phyloP scores from a whole-genome alignment of 2,888 invertebrate genomes.

The Periphyllus acericola region DNA sequence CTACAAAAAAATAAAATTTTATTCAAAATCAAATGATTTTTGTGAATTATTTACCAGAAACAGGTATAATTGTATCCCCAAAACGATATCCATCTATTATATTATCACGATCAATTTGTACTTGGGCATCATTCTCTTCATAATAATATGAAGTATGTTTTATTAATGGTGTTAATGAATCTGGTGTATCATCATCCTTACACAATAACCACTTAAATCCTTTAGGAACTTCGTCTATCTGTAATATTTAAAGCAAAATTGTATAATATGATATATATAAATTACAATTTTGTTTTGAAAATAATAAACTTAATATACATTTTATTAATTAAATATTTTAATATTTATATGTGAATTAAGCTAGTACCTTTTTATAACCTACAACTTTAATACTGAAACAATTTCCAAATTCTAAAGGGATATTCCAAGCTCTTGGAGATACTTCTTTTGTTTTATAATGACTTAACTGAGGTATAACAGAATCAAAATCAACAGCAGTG shows the following conservation, averaged over 20 bases:
- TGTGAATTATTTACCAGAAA: slow-evolving; percentile 65
- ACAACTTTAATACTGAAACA: slow-evolving; percentile 43
- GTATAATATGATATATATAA: background rate
- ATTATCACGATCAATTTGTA: slow-evolving; percentile 49
- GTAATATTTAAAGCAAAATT: background rate
- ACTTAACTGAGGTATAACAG: slow-evolving; percentile 73
- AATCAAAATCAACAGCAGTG: slow-evolving; percentile 71
- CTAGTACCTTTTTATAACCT: slow-evolving; percentile 54
- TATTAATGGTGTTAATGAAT: slow-evolving; percentile 32
- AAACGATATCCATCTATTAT: slow-evolving; percentile 68
- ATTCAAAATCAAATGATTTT: background rate
- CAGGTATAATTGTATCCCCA: slow-evolving; percentile 73
- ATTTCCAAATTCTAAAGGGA: slow-evolving; percentile 68
- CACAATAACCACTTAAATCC: slow-evolving; percentile 40
- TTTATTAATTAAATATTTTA: background rate
- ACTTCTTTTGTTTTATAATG: slow-evolving; percentile 71
- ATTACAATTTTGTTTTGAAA: background rate
- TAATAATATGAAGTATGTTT: slow-evolving; percentile 64
- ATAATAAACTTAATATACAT: background rate
- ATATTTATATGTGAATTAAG: background rate
- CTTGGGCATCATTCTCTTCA: slow-evolving; percentile 43
- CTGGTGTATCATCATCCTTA: slow-evolving; percentile 24
- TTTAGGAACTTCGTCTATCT: slow-evolving; percentile 53
- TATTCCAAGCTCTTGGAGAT: slow-evolving; percentile 74
- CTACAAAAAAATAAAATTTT: slow-evolving; percentile 62